Base-by-base conservation (phyloP, 2,797 vertebrate species). In the Rallus crepitans region DNA sequence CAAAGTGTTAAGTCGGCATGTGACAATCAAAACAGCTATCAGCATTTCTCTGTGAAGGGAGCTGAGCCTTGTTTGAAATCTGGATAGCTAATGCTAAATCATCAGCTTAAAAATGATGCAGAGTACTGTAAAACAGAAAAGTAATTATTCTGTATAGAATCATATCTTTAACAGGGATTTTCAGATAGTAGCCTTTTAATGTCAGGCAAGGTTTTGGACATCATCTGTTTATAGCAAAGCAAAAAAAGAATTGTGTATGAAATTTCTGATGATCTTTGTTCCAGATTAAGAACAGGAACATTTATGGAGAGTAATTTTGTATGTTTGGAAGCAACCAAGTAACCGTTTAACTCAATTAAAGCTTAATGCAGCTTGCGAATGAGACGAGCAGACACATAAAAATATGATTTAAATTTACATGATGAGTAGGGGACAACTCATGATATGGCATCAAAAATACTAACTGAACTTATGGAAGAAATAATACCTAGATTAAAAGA, bases 211-310 rank as follows among this genome's bases (percentile, higher is more conserved):
- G 1, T 48, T 87, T 73, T 84, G 11, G 11, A 35, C 1, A 18
- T 33, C 1, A 1, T 6, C 6, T 60, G 4, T 64, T 89, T 53
- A 61, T 28, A 64, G 3, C 7, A 89, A 88, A 88, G 63, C 1
- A 0, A 27, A 40, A 31, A 25, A 40, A 72, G 4, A n/a, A 17
- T 2, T 14, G 3, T 0, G 1, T 73, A 11, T 47, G 28, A 78
- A 65, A 76, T 86, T 59, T 70, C 15, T 66, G 5, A 61, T 7
- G 42, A 4, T 28, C 11, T 48, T 12, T 77, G 16, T 6, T 80
- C 31, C 35, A 60, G 2, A 45, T 50, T 79, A 75, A 65, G 42
- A 83, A 50, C 15, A 90, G 24, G 19, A 79, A n/a, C 2, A 6
- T 5, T 78, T 76, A n/a, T 7, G 3, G 6, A 84, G 24, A 57